Evolutionary conservation across 2,888 invertebrate genomes (phyloP).

Genomic region (Orchesellides sinensis): DNA sequence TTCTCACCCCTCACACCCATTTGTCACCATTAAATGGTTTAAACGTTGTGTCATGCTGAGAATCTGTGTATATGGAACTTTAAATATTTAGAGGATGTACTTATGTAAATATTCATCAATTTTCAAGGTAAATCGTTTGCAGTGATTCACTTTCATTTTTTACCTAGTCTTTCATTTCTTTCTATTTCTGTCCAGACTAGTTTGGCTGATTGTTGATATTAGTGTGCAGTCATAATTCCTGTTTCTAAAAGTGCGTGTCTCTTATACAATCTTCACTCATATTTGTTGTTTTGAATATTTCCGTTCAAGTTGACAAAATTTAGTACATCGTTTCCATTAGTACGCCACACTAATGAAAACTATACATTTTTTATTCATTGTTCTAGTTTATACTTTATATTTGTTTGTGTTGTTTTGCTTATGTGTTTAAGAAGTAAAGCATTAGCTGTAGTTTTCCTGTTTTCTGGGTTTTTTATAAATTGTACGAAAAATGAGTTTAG

Average conservation of each 20-base stretch:
- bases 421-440: no score
- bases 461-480: background rate
- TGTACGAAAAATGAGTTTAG: conserved; percentile 21
- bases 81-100: conserved; percentile 34
- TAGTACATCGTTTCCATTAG: no score
- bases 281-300: no score
- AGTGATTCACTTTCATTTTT: background rate
- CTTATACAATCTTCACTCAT: no score
- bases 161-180: background rate
- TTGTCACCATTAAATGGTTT: conserved; percentile 21
- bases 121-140: conserved; percentile 24
- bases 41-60: conserved; percentile 14
- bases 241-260: no score
- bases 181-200: background rate
- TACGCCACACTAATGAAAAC: no score
- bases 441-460: no score
- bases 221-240: no score
- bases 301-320: no score
- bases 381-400: background rate
- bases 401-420: background rate
- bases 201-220: no score
- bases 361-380: no score
- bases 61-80: background rate
- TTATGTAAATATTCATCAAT: conserved; percentile 32
- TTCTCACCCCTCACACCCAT: conserved; percentile 46